Evolutionary conservation across 2,888 invertebrate genomes (phyloP).

Genomic region (Leptopterna dolabrata): DNA sequence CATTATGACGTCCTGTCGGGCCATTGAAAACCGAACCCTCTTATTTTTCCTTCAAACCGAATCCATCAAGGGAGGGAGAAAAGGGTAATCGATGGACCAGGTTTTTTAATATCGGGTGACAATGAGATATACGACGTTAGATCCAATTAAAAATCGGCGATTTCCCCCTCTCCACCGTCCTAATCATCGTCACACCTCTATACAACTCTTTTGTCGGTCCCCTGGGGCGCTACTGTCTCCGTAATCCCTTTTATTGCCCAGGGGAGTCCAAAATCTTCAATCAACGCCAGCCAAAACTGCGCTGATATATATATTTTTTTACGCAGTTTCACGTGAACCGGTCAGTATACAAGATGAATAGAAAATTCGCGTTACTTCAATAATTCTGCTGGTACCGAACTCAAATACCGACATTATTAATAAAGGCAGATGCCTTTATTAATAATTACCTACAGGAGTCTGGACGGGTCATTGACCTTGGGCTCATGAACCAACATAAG

Average conservation of each 20-base stretch:
- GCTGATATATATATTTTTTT: too few species aligned
- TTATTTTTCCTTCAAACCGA: not conserved
- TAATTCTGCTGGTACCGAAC: too few species aligned
- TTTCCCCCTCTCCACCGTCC: not conserved
- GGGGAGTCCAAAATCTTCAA: not conserved
- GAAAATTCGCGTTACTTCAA: too few species aligned
- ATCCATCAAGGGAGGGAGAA: not conserved
- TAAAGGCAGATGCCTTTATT: too few species aligned
- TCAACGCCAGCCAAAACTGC: not conserved
- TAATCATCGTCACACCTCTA: constrained; percentile 3
- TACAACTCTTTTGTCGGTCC: not conserved
- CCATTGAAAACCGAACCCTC: constrained; percentile 15
- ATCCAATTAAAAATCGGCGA: constrained; percentile 31
- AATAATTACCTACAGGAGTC: too few species aligned
- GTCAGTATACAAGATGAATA: too few species aligned
- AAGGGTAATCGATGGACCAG: constrained; percentile 28
- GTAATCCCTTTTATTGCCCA: not conserved
- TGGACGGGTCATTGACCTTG: too few species aligned
- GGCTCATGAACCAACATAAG: too few species aligned
- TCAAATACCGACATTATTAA: too few species aligned
- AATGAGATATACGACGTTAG: constrained; percentile 38
- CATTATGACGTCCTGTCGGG: constrained; percentile 33
- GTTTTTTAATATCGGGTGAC: constrained; percentile 40
- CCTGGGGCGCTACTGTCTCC: not conserved
- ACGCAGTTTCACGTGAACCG: too few species aligned